A percentile compares a stretch with the other conserved stretches of the same genome.
phyloP scores from a whole-genome alignment of 1,140 invertebrate genomes.

The Pachyrhynchus sulphureomaculatus region DNA sequence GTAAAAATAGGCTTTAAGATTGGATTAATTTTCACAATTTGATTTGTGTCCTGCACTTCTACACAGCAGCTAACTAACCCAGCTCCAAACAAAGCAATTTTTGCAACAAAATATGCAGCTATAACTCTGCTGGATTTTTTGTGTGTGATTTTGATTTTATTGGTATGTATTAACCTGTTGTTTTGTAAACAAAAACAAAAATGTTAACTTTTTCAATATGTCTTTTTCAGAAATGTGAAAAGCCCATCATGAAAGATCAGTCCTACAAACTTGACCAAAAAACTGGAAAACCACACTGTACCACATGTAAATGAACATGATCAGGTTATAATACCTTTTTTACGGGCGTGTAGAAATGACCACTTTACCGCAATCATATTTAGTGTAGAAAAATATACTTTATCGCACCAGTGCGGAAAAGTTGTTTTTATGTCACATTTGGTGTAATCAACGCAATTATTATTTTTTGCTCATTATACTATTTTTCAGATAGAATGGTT shows the following conservation, averaged over 20 bases:
- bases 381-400: no score
- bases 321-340: no score
- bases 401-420: no score
- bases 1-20: no score
- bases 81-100: background rate
- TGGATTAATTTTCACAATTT: background rate
- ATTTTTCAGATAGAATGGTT: no score
- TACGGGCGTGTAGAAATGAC: no score
- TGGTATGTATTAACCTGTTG: constrained; percentile 4
- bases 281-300: constrained; percentile 59
- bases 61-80: background rate
- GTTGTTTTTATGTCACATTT: no score
- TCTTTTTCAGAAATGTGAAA: constrained; percentile 60
- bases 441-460: no score
- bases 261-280: constrained; percentile 61
- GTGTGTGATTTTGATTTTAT: background rate
- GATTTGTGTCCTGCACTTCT: background rate
- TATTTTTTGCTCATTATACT: no score
- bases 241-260: constrained; percentile 59
- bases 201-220: background rate
- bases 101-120: background rate
- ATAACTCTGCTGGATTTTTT: background rate
- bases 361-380: no score
- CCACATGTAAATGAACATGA: constrained; percentile 50
- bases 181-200: background rate